Conservation (phyloP, 2,113 vertebrate genomes). For the Cygnus atratus region DNA sequence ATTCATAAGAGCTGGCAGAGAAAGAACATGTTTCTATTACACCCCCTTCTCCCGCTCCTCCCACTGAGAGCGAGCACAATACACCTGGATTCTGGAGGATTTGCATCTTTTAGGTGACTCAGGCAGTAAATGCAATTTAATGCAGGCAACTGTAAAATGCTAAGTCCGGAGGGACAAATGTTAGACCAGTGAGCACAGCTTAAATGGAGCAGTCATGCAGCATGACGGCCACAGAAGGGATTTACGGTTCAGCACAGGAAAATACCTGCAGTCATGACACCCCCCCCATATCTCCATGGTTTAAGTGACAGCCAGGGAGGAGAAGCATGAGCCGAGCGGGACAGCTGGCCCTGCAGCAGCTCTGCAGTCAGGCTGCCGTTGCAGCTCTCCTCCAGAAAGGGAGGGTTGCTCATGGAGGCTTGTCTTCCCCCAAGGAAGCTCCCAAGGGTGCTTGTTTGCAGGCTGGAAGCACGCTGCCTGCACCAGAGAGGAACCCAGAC, state of each 20-base stretch:
- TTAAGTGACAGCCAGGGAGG: neutral
- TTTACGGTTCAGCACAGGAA: neutral
- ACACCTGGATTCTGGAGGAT: neutral
- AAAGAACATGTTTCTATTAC: neutral
- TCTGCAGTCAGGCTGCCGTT: neutral
- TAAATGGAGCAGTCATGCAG: neutral
- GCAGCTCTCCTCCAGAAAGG: neutral
- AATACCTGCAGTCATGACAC: neutral
- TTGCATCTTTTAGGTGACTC: constrained; percentile 43
- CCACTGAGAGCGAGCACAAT: neutral
- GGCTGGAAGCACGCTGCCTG: neutral
- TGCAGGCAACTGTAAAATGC: constrained; percentile 23
- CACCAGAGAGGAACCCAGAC: neutral
- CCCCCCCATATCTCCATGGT: neutral
- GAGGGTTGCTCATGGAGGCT: no score
- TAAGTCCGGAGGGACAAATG: neutral
- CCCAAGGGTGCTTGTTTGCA: neutral
- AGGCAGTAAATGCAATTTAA: constrained; percentile 20
- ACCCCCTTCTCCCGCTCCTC: neutral
- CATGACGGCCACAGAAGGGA: neutral
- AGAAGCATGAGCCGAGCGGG: neutral
- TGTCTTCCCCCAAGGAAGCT: neutral
- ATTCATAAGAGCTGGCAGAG: neutral
- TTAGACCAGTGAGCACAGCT: neutral
- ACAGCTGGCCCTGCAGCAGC: neutral